A percentile compares a stretch with the other conserved stretches of the same genome.
Conservation (phyloP, 1,140 invertebrate genomes). For the Caerostris extrusa region DNA sequence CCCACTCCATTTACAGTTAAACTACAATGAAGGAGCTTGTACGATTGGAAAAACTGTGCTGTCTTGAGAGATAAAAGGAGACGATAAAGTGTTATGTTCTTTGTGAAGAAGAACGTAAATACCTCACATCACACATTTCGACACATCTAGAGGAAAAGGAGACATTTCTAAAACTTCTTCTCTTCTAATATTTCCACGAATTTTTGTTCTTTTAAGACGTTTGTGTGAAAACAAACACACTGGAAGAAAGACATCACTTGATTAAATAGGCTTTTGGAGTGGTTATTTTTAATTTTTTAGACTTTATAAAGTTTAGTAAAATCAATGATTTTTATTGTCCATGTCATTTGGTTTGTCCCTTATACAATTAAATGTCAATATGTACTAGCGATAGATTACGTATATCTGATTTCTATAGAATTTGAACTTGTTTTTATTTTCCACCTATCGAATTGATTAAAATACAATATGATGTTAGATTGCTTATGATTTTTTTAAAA, state of each 20-base stretch:
- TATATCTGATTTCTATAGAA: too few relatives aligned
- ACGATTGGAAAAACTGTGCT: neutral
- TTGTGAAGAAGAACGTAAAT: neutral
- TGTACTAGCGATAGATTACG: too few relatives aligned
- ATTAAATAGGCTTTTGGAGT: conserved; percentile 4
- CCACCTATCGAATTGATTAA: too few relatives aligned
- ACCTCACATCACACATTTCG: neutral
- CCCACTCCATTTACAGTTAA: neutral
- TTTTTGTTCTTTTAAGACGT: neutral
- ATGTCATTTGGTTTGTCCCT: too few relatives aligned
- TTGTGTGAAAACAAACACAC: neutral
- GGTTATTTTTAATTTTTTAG: too few relatives aligned
- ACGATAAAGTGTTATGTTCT: conserved; percentile 9
- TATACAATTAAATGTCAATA: too few relatives aligned
- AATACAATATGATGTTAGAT: too few relatives aligned
- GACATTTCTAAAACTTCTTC: neutral
- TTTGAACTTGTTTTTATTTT: too few relatives aligned
- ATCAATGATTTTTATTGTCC: too few relatives aligned
- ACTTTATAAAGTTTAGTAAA: too few relatives aligned
- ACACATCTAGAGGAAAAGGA: neutral
- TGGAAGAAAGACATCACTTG: neutral
- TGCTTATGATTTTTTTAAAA: too few relatives aligned
- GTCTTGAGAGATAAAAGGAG: neutral
- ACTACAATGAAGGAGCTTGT: neutral
- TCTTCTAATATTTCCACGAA: too few relatives aligned